Base-by-base conservation (phyloP, 2,797 vertebrate species). In the Pseudotriccus pelzelni region DNA sequence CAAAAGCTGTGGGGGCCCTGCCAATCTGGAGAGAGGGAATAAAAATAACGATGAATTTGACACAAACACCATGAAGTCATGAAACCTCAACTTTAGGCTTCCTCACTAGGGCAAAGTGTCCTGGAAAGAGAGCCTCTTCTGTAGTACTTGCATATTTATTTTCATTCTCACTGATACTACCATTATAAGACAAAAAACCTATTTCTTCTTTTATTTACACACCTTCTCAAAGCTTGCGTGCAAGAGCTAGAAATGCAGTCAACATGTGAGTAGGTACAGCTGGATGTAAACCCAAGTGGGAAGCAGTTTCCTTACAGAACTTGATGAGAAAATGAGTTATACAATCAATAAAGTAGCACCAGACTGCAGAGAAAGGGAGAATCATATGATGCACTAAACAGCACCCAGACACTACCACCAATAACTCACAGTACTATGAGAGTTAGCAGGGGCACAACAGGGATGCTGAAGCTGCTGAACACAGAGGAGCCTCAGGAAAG, bases 1-100 rank as follows among this genome's bases (percentile, higher is more conserved):
- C 69, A 83, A 75, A 95, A 94, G 80, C 92, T 86, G 85, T 94
- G 91, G 89, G 78, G 96, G 96, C 89, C 27, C 80, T 95, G 94
- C 82, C 94, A 96, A 93, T 79, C 77, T 81, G 87, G 82, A 91
- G 81, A 53, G 68, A 86, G 82, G 87, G 87, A 94, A 86, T 53
- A 82, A 75, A 91, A 94, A 7, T 34, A 82, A 87, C 27, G 41
- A 75, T 68, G 84, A 92, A 82, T 95, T 81, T 88, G 89, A 84
- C 76, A 85, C 43, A 87, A 75, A 87, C 55, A 39, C 32, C 21
- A 6, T 47, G 34, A 62, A 82, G 34, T 25, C 70, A 89, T 34
- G 66, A 93, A 86, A 50, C 55, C 8, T 10, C 79, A 91, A 56
- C 73, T 93, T 84, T 39, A 44, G 16, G 32, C 41, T 94, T 93